Evolutionary conservation across 1,140 invertebrate genomes (phyloP).

Genomic region (Aphidius ervi): DNA sequence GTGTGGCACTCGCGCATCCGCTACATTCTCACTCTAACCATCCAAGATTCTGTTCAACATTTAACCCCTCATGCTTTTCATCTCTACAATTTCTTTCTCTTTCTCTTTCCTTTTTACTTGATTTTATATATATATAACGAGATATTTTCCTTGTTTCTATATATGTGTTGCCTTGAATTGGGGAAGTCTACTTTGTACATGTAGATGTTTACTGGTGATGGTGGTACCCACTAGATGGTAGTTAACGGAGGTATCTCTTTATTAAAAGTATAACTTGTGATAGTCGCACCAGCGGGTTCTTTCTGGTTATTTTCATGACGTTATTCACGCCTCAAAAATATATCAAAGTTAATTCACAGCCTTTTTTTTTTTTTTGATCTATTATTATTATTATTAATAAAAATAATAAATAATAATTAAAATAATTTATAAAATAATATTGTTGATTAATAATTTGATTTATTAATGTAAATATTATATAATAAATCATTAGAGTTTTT

Average conservation of each 20-base stretch:
- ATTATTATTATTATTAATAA: too few relatives aligned
- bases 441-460: too few relatives aligned
- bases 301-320: not conserved
- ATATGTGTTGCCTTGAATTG: too few relatives aligned
- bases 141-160: too few relatives aligned
- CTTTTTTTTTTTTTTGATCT: too few relatives aligned
- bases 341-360: too few relatives aligned
- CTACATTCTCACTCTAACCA: conserved; percentile 26
- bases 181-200: conserved; percentile 2
- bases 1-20: conserved; percentile 49
- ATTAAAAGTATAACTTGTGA: conserved; percentile 51
- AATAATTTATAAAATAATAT: too few relatives aligned
- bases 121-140: not conserved
- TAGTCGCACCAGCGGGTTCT: conserved; percentile 27
- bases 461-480: too few relatives aligned
- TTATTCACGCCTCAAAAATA: not conserved
- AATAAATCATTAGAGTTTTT: too few relatives aligned
- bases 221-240: conserved; percentile 28
- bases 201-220: conserved; percentile 30
- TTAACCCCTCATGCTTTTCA: conserved; percentile 13
- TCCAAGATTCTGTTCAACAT: not conserved
- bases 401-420: too few relatives aligned
- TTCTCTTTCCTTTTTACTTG: conserved; percentile 9
- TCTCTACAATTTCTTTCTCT: conserved; percentile 28
- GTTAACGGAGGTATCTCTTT: conserved; percentile 37